Evolutionary conservation across 1,140 invertebrate genomes (phyloP), one percentile per base, ranked within the genome.

Genomic region (Proctacanthus coquilletti): DNA sequence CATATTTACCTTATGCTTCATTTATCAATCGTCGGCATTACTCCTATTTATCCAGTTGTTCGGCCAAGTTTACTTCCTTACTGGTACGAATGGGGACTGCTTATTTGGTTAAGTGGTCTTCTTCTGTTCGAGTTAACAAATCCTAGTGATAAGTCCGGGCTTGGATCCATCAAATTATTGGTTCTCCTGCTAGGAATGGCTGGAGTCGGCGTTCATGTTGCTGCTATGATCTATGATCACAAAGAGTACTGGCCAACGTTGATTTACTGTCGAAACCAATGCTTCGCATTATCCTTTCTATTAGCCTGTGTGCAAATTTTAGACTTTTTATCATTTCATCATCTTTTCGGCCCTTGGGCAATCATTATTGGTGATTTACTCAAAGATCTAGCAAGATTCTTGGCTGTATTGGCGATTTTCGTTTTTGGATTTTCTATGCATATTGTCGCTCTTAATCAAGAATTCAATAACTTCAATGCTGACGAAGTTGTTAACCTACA

Each of bases 401-500:
- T 98, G 38, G 93, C 94, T 17, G 94, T 99, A 6, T 65, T 98
- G 50, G 79, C 85, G 11, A 95, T 98, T 60, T 99, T 98, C 64
- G 86, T 98, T 43, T 84, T 94, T 56, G 95, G 95, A 32, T 99
- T 99, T 59, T 96, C 94, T 1, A 87, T 98, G 75, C 87, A 95
- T 51, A 84, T 99, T 32, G 84, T 94, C 10, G 89, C 92, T 1
- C 64, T 96, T 20, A 96, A 96, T 69, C 91, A 95, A 54, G 88
- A 89, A 0, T 84, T 93, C 57, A 66, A 74, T 49, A 80, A 79
- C 57, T 63, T 57, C 29, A 62, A 64, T 23, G 55, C 62, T 3
- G 52, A 68, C 45, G 65, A 78, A 53, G 61, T 69, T 32, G 42
- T 66, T 49, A 66, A 61, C 45, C 63, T 66, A 23, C 61, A 66